Evolutionary conservation across 2,888 invertebrate species (phyloP).

Genomic region (Baccha elongata): DNA sequence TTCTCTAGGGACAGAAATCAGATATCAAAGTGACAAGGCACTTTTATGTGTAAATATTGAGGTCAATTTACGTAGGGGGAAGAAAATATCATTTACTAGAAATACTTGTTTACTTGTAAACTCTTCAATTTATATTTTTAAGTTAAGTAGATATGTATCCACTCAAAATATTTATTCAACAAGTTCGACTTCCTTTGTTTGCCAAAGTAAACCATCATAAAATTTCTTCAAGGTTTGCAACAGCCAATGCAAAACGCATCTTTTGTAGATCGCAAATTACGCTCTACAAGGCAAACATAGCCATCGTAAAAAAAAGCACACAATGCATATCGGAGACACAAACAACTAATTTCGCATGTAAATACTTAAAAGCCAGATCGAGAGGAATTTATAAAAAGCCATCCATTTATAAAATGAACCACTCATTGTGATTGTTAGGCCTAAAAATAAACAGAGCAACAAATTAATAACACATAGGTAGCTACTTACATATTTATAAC

Average conservation of each 20-base stretch:
- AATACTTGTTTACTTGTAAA: conserved; percentile 34
- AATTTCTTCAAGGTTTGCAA: conserved; percentile 19
- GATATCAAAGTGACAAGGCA: conserved; percentile 6
- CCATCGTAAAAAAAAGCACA: conserved; percentile 1
- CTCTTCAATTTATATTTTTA: conserved; percentile 20
- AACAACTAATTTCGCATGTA: conserved; percentile 30
- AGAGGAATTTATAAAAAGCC: conserved; percentile 12
- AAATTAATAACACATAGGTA: too few relatives aligned
- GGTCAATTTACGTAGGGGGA: background rate
- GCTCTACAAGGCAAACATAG: conserved; percentile 2
- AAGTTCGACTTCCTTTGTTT: conserved; percentile 33
- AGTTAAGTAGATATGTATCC: conserved; percentile 11
- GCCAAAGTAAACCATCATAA: conserved; percentile 5
- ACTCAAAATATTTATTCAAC: background rate
- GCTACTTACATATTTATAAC: too few relatives aligned
- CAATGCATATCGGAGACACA: conserved; percentile 9
- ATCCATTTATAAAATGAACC: conserved; percentile 32
- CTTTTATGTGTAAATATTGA: background rate
- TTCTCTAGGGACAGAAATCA: conserved; percentile 11
- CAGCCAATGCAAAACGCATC: conserved; percentile 32
- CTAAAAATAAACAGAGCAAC: conserved; percentile 56
- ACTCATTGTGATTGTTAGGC: conserved; percentile 37
- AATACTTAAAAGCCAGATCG: conserved; percentile 1
- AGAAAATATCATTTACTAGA: background rate
- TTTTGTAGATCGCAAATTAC: conserved; percentile 6